Evolutionary conservation across 2,113 vertebrate species (phyloP).

Genomic region (Oreotrochilus melanogaster): DNA sequence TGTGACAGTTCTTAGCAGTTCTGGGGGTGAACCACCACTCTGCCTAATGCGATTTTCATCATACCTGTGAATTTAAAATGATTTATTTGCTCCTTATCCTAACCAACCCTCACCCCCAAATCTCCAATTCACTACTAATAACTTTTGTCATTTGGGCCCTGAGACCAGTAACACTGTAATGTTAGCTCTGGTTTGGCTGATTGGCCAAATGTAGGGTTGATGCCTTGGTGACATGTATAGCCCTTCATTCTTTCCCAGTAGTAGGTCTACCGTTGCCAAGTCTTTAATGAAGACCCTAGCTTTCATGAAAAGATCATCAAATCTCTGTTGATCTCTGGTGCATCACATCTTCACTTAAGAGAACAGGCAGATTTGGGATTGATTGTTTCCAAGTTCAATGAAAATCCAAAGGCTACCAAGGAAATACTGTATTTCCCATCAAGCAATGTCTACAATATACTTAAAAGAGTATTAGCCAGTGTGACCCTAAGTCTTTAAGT

Average conservation of each 20-base stretch:
- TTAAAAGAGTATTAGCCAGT: background rate
- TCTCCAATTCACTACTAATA: background rate
- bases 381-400: background rate
- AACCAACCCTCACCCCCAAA: rapidly evolving
- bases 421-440: background rate
- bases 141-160: background rate
- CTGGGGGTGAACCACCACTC: background rate
- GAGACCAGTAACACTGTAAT: background rate
- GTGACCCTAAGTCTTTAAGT: rapidly evolving
- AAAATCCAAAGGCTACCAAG: background rate
- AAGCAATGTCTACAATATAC: background rate
- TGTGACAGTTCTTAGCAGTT: background rate
- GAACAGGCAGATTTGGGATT: rapidly evolving
- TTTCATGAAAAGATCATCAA: background rate
- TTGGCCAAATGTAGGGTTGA: rapidly evolving
- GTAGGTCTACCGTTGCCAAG: background rate
- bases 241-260: background rate
- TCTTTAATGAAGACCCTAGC: background rate
- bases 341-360: background rate
- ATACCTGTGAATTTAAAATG: background rate
- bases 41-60: background rate
- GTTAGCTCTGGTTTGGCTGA: background rate
- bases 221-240: background rate
- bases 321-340: background rate
- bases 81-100: background rate